Base-by-base conservation (phyloP, 2,888 invertebrate genomes). In the Tholera decimalis region DNA sequence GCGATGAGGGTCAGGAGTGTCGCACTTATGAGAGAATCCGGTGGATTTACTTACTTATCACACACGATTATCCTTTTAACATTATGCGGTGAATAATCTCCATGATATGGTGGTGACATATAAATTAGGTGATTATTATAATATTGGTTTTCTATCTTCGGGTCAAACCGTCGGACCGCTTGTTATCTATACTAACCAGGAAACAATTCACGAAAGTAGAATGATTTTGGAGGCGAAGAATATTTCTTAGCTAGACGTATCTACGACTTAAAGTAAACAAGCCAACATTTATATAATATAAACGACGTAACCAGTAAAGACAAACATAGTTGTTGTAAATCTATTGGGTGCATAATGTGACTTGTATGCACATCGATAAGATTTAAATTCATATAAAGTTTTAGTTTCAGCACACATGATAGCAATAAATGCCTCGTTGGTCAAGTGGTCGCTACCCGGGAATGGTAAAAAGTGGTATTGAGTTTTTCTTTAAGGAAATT, bases 1-100 rank as follows among this genome's bases (percentile, higher is more conserved):
- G 70, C 74, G 88, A 89, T 86, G 83, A 86, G 88, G 89, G 90
- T 88, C 80, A 68, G 66, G 72, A 58, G 51, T 57, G 35, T 18
- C 75, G 49, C 82, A 73, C 83, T 82, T 83, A 78, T 81, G 77
- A 83, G 83, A 77, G 82, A 87, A 84, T 82, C 76, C 78, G 51
- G 47, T 49, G 64, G 76, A 71, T 73, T 82, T 76, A 83, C 62
- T 74, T 79, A 81, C 76, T 80, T 76, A 80, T 81, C 71, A 81
- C 77, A 58, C 66, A 46, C 63, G 64, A 70, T 78, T 80, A 75
- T 79, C 75, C 79, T 74, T 74, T 78, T 74, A 73, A 60, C 79
- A 66, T 63, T 35, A 57, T 28, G 54, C 26, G 55, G 50, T 37
- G 30, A 76, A 70, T 72, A 70, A 71, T 72, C 51, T 44, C 55